phyloP scores from a whole-genome alignment of 2,888 invertebrate genomes.

The Cremastobaeus sp. region DNA sequence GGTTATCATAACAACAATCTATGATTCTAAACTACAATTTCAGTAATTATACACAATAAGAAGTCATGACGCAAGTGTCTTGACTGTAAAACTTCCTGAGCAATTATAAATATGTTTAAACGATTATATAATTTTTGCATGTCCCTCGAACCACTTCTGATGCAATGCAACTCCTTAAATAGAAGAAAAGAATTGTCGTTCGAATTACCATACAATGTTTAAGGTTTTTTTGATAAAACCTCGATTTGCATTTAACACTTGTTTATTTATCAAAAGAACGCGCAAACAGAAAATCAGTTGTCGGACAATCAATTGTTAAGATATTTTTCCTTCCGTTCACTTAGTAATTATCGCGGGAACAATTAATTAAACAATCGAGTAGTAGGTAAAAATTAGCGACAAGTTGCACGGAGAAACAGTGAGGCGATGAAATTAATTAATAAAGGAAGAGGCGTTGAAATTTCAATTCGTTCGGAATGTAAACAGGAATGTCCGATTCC shows the following conservation, averaged over 20 bases:
- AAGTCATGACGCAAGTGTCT: background rate
- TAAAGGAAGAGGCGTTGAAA: background rate
- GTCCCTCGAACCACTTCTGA: constrained; percentile 8
- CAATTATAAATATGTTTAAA: constrained; percentile 18
- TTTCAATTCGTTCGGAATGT: background rate
- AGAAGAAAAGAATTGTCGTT: constrained; percentile 31
- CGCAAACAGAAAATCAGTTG: no score
- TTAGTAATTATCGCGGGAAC: no score
- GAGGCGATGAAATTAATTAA: background rate
- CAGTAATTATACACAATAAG: no score
- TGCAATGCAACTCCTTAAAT: constrained; percentile 36
- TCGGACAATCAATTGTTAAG: no score
- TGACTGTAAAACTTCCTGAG: background rate
- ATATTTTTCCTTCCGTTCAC: no score
- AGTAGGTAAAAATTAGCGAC: no score
- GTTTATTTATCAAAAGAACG: no score
- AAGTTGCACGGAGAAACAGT: no score
- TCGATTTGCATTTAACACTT: no score
- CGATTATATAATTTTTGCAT: constrained; percentile 32
- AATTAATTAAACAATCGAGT: no score
- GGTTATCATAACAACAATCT: background rate
- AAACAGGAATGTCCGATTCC: background rate
- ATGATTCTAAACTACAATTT: constrained; percentile 1
- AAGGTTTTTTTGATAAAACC: no score
- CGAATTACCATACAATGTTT: constrained; percentile 25